Conservation (phyloP, 2,888 invertebrate species). For the Odontocerum albicorne region DNA sequence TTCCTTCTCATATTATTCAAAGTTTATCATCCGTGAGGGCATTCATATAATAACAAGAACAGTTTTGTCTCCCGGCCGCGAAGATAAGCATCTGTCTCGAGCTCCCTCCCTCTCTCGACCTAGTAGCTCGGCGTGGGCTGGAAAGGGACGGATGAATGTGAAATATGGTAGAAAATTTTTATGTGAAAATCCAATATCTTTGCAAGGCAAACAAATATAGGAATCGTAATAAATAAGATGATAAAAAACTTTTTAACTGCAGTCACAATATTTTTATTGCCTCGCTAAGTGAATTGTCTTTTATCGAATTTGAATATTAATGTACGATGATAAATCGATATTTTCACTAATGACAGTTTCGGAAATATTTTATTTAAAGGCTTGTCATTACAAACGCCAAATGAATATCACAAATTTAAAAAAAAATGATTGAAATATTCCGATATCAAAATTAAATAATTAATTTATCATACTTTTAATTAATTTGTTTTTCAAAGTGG, state of each 20-base stretch:
- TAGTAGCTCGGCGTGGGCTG: neutral
- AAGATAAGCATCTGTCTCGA: conserved; percentile 18
- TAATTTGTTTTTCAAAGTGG: too few relatives aligned
- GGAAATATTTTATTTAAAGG: too few relatives aligned
- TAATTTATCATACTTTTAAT: too few relatives aligned
- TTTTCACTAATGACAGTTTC: neutral
- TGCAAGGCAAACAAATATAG: conserved; percentile 25
- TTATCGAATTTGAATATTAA: conserved; percentile 12
- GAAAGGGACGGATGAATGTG: conserved; percentile 7
- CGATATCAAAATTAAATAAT: too few relatives aligned
- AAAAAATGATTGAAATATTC: too few relatives aligned
- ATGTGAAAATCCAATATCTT: conserved; percentile 26
- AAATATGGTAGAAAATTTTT: conserved; percentile 26
- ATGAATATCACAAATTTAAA: too few relatives aligned
- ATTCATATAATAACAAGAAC: conserved; percentile 33
- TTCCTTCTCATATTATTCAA: conserved; percentile 30
- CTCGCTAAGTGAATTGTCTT: conserved; percentile 30
- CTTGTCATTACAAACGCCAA: too few relatives aligned
- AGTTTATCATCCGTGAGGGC: conserved; percentile 35
- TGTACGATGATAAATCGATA: neutral
- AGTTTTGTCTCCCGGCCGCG: conserved; percentile 25
- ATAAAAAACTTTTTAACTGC: conserved; percentile 37
- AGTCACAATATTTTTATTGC: conserved; percentile 29
- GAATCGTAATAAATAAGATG: conserved; percentile 33
- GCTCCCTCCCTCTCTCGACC: conserved; percentile 1